Percentiles rank a stretch among this genome's conserved stretches.
phyloP scores from a whole-genome alignment of 2,113 vertebrate genomes.

The Campylomormyrus tamandua region DNA sequence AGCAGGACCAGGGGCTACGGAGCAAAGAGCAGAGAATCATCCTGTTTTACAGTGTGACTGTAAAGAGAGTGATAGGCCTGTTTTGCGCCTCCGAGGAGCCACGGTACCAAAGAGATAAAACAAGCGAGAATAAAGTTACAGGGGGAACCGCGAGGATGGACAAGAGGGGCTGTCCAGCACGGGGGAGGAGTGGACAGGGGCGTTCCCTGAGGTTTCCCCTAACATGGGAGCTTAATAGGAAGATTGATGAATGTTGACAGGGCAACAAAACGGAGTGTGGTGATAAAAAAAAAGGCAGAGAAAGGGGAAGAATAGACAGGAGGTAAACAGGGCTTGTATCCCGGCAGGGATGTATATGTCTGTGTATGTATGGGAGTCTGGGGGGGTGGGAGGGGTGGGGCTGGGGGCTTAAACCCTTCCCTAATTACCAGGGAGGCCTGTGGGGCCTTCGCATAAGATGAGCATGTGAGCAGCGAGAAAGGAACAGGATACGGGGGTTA shows the following conservation, averaged over 20 bases:
- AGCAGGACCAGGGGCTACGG: not conserved
- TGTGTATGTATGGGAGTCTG: slow-evolving; percentile 53
- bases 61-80: not conserved
- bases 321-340: slow-evolving; percentile 72
- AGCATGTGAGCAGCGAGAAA: slow-evolving; percentile 77
- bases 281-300: slow-evolving; percentile 60
- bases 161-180: slow-evolving; percentile 32
- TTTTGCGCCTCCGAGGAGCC: not conserved
- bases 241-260: slow-evolving; percentile 98
- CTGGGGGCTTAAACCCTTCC: slow-evolving; percentile 68
- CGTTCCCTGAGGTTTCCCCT: slow-evolving; percentile 72
- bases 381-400: slow-evolving; percentile 58
- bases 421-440: slow-evolving; percentile 99
- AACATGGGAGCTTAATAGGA: slow-evolving; percentile 84
- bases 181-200: slow-evolving; percentile 43
- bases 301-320: slow-evolving; percentile 47
- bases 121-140: slow-evolving; percentile 6
- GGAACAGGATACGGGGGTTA: slow-evolving; percentile 92
- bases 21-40: not conserved
- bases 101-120: not conserved
- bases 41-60: not conserved
- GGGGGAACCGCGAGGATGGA: not conserved
- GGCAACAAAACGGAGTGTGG: slow-evolving; percentile 79
- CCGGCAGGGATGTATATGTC: slow-evolving; percentile 44
- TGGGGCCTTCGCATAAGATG: slow-evolving; percentile 70